Percentiles rank a stretch among this genome's conserved stretches.
Conservation (phyloP, 2,113 vertebrate genomes). For the Prinia subflava region DNA sequence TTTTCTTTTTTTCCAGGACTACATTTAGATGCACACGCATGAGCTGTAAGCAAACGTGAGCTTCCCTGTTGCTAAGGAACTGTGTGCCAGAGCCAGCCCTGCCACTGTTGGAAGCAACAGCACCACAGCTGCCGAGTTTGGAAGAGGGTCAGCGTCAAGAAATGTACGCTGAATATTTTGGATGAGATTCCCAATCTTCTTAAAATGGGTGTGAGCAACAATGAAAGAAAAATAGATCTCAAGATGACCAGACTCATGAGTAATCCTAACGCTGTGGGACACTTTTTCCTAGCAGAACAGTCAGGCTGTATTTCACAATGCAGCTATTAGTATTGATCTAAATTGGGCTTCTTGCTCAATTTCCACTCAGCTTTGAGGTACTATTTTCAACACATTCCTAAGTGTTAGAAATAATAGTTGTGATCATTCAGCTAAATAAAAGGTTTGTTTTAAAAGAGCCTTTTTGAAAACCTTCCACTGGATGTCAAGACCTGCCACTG, state of each 20-base stretch:
- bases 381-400: neutral
- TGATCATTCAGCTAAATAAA: neutral
- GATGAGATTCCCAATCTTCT: neutral
- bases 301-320: neutral
- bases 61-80: constrained; percentile 66
- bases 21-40: constrained; percentile 67
- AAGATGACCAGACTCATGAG: neutral
- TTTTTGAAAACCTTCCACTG: neutral
- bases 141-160: neutral
- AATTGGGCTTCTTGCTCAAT: neutral
- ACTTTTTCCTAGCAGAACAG: neutral
- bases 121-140: constrained; percentile 4
- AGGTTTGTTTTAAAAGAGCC: neutral
- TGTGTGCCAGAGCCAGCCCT: neutral
- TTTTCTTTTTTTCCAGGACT: neutral
- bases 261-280: neutral
- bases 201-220: neutral
- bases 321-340: neutral
- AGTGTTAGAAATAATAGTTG: neutral
- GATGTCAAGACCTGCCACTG: neutral
- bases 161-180: neutral
- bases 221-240: neutral
- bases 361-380: neutral
- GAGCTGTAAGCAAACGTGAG: constrained; percentile 41
- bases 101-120: constrained; percentile 4